A percentile compares a stretch with the other conserved stretches of the same genome.
Evolutionary conservation across 2,888 invertebrate species (phyloP).

Genomic region (Stenolophus ochropezus): DNA sequence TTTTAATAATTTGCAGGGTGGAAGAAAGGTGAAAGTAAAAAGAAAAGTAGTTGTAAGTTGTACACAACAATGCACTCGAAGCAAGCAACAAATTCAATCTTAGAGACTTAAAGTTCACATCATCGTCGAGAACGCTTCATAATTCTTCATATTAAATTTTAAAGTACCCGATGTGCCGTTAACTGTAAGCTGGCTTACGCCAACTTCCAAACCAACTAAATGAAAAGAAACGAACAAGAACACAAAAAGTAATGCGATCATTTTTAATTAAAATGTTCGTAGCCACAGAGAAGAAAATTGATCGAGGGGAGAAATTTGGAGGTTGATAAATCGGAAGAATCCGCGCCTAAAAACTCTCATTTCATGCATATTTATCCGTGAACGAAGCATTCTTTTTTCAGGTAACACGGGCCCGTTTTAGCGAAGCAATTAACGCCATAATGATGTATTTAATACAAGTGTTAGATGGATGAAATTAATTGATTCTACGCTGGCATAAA

Average conservation of each 20-base stretch:
- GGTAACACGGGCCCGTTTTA: constrained; percentile 41
- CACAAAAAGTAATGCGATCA: constrained; percentile 47
- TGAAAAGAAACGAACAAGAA: constrained; percentile 45
- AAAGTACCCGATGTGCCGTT: constrained; percentile 30
- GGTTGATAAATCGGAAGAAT: constrained; percentile 56
- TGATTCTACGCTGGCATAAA: neutral
- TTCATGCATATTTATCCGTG: constrained; percentile 54
- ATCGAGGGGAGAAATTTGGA: constrained; percentile 34
- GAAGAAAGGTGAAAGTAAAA: neutral
- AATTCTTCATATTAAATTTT: constrained; percentile 50
- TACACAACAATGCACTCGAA: constrained; percentile 52
- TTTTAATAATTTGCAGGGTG: neutral
- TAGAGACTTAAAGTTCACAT: constrained; percentile 40
- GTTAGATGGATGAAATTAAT: constrained; percentile 7
- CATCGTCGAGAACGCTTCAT: constrained; percentile 30
- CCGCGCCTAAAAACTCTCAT: constrained; percentile 51
- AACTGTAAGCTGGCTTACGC: constrained; percentile 34
- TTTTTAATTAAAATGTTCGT: constrained; percentile 58
- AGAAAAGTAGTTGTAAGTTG: constrained; percentile 23
- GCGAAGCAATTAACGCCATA: constrained; percentile 50
- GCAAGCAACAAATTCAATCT: constrained; percentile 26
- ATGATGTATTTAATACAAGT: constrained; percentile 50
- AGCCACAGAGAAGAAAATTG: constrained; percentile 17
- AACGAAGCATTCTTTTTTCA: constrained; percentile 43
- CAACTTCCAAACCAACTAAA: constrained; percentile 40